Percentiles rank a stretch among this genome's conserved stretches.
phyloP scores from a whole-genome alignment of 2,888 invertebrate species.

The Phortica magna region DNA sequence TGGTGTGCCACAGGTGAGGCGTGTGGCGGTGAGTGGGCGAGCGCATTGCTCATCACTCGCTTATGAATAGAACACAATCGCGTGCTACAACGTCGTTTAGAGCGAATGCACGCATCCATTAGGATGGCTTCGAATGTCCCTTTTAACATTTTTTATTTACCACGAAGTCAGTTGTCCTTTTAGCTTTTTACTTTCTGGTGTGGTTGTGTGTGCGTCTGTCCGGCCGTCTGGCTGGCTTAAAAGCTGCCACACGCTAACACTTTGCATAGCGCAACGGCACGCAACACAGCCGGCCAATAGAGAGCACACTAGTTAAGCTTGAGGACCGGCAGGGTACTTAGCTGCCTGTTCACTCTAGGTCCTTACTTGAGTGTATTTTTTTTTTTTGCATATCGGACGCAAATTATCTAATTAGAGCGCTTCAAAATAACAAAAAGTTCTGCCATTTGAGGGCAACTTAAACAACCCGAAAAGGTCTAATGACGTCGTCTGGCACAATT shows the following conservation, averaged over 20 bases:
- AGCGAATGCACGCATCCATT: slow-evolving; percentile 67
- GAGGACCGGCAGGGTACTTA: background rate
- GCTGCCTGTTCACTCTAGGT: background rate
- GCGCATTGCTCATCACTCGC: slow-evolving; percentile 28
- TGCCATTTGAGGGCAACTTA: slow-evolving; percentile 67
- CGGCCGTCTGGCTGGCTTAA: slow-evolving; percentile 26
- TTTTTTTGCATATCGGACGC: slow-evolving; percentile 50
- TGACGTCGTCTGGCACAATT: too few species aligned
- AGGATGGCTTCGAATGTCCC: slow-evolving; percentile 70
- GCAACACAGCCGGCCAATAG: background rate
- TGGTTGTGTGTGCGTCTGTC: background rate
- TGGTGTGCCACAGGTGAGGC: slow-evolving; percentile 46
- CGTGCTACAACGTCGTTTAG: slow-evolving; percentile 66
- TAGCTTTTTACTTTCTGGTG: slow-evolving; percentile 54
- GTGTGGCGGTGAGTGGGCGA: slow-evolving; percentile 25
- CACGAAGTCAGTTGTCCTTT: slow-evolving; percentile 54
- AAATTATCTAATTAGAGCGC: slow-evolving; percentile 71
- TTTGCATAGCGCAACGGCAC: slow-evolving; percentile 60
- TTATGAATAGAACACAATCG: slow-evolving; percentile 50
- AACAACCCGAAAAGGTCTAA: slow-evolving; percentile 44
- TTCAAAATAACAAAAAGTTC: slow-evolving; percentile 71
- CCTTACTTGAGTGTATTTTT: background rate
- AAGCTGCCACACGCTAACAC: slow-evolving; percentile 67
- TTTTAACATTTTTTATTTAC: slow-evolving; percentile 37
- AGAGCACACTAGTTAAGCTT: background rate